Evolutionary conservation across 2,113 vertebrate genomes (phyloP).

Genomic region (Phrynosoma platyrhinos): DNA sequence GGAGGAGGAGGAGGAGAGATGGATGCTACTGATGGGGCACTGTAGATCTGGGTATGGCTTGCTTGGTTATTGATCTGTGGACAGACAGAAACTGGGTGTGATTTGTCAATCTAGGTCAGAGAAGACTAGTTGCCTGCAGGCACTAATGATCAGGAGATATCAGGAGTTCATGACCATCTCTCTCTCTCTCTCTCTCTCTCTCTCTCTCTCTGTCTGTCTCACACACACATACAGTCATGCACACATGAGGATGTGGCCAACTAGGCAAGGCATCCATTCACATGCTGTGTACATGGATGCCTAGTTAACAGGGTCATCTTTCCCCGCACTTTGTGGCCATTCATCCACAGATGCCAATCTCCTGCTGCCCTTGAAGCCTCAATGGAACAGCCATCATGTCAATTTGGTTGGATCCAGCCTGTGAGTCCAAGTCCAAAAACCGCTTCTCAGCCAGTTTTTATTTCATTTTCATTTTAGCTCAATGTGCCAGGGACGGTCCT

Average conservation of each 20-base stretch:
- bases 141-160: not conserved
- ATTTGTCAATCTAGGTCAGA: not conserved
- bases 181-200: not conserved
- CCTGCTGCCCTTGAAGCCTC: not conserved
- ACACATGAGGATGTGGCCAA: not conserved
- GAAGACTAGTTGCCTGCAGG: not conserved
- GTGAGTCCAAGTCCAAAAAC: not conserved
- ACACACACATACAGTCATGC: not conserved
- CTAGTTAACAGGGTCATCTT: no score
- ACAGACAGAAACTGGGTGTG: not conserved
- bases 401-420: not conserved
- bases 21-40: not conserved
- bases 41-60: not conserved
- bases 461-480: not conserved
- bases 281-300: not conserved
- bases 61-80: not conserved
- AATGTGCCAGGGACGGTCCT: not conserved
- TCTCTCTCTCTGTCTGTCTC: no score
- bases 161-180: not conserved
- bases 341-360: not conserved
- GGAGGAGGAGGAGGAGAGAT: not conserved
- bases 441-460: not conserved
- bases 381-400: not conserved
- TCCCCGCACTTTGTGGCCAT: not conserved
- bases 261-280: not conserved